phyloP scores from a whole-genome alignment of 2,113 vertebrate species.

The Percina caprodes region DNA sequence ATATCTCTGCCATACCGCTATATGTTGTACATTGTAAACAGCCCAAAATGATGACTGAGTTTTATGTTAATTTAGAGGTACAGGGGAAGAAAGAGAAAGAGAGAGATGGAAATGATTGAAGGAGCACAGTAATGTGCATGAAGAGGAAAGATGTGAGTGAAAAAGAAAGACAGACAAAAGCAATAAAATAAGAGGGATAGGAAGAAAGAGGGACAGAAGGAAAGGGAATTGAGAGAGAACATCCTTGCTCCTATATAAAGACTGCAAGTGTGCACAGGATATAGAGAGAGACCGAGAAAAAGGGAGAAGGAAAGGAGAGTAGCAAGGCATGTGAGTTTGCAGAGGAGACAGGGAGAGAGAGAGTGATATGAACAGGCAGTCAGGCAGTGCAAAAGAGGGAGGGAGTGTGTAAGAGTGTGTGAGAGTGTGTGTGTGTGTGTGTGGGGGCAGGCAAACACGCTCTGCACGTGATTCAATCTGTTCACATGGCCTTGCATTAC shows the following conservation, averaged over 20 bases:
- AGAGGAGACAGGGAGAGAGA: slow-evolving; percentile 33
- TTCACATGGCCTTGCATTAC: slow-evolving; percentile 77
- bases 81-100: neutral
- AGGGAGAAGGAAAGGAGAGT: neutral
- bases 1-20: neutral
- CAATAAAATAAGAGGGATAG: neutral
- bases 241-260: neutral
- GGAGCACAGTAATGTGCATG: neutral
- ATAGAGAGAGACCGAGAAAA: neutral
- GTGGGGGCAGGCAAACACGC: slow-evolving; percentile 56
- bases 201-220: neutral
- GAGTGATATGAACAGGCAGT: slow-evolving; percentile 50
- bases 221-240: neutral
- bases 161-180: neutral
- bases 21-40: neutral
- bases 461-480: slow-evolving; percentile 77
- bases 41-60: neutral
- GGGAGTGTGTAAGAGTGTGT: slow-evolving; percentile 34
- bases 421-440: slow-evolving; percentile 21
- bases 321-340: slow-evolving; percentile 18
- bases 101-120: neutral
- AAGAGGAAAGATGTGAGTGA: neutral
- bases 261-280: slow-evolving; percentile 1
- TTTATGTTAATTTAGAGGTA: neutral
- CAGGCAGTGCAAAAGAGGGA: slow-evolving; percentile 51